phyloP scores from a whole-genome alignment of 2,888 invertebrate genomes.

The Morinoia aosen region DNA sequence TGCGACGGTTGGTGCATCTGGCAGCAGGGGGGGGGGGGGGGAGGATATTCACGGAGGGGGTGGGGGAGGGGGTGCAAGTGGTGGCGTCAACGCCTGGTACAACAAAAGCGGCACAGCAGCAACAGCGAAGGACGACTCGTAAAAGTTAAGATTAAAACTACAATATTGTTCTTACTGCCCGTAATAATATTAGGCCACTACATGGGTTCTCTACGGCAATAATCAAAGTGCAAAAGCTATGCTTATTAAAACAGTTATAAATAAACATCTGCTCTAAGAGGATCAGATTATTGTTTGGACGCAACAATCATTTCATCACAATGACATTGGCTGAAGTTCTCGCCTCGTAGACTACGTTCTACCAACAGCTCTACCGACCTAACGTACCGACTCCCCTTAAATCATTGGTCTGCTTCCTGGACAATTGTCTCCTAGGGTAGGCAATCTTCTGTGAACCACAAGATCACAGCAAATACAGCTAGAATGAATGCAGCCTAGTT shows the following conservation, averaged over 20 bases:
- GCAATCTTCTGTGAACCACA: not conserved
- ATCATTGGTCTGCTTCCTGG: conserved; percentile 5
- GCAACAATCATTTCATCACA: conserved; percentile 33
- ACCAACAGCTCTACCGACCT: not conserved
- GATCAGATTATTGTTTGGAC: conserved; percentile 40
- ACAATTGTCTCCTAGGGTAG: not conserved
- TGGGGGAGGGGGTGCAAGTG: too few species aligned
- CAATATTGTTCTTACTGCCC: conserved; percentile 13
- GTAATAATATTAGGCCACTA: conserved; percentile 7
- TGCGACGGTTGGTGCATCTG: too few species aligned
- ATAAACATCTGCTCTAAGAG: not conserved
- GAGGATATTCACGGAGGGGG: too few species aligned
- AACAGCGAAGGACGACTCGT: not conserved
- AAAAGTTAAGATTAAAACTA: conserved; percentile 3
- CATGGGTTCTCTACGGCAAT: not conserved
- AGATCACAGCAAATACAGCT: not conserved
- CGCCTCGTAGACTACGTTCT: not conserved
- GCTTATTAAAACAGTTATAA: not conserved
- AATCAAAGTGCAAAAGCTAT: conserved; percentile 43
- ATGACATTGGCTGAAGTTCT: not conserved
- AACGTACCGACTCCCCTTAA: not conserved
- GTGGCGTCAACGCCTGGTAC: not conserved
- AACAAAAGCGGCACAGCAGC: not conserved
- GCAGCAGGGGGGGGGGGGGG: not conserved
- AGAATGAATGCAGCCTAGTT: not conserved